These are phyloP conservation scores for Phasianus colchicus DNA, from an alignment of 2,113 vertebrate species.

Conservation along the genomic window DNA sequence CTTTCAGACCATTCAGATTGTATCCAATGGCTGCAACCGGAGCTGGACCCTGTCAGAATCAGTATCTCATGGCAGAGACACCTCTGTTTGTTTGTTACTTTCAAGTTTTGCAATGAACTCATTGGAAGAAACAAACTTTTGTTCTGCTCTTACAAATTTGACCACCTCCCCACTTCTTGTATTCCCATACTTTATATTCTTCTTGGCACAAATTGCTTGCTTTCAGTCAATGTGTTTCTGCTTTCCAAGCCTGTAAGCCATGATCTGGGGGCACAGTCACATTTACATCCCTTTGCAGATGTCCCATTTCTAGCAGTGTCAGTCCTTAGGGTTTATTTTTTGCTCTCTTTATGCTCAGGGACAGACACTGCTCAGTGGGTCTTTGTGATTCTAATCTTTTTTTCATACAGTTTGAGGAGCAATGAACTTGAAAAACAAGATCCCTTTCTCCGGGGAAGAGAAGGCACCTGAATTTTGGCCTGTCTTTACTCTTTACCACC, in stretches of 20 bases:
- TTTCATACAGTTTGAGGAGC: constrained; percentile 57
- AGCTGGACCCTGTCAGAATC: neutral
- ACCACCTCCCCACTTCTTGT: constrained; percentile 48
- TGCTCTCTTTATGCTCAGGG: constrained; percentile 54
- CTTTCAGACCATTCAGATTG: neutral
- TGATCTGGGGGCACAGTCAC: constrained; percentile 43
- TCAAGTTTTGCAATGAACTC: constrained; percentile 38
- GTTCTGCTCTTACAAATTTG: constrained; percentile 4
- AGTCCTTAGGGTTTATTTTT: constrained; percentile 37
- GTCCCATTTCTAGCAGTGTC: constrained; percentile 55
- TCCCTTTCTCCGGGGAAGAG: constrained; percentile 36
- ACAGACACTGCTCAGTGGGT: constrained; percentile 51
- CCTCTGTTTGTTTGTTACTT: constrained; percentile 39
- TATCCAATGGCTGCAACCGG: neutral
- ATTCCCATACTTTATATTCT: constrained; percentile 59
- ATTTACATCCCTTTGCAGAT: constrained; percentile 71
- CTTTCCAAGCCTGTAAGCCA: constrained; percentile 31
- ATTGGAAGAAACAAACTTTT: constrained; percentile 46
- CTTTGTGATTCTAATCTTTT: constrained; percentile 76
- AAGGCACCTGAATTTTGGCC: constrained; percentile 69
- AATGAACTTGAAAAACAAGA: constrained; percentile 65
- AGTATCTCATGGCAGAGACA: constrained; percentile 6
- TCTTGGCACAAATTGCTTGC: constrained; percentile 29
- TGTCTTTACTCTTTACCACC: constrained; percentile 63
- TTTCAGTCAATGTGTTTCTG: constrained; percentile 32